phyloP scores from a whole-genome alignment of 1,140 invertebrate species.

The Ladona fulva region DNA sequence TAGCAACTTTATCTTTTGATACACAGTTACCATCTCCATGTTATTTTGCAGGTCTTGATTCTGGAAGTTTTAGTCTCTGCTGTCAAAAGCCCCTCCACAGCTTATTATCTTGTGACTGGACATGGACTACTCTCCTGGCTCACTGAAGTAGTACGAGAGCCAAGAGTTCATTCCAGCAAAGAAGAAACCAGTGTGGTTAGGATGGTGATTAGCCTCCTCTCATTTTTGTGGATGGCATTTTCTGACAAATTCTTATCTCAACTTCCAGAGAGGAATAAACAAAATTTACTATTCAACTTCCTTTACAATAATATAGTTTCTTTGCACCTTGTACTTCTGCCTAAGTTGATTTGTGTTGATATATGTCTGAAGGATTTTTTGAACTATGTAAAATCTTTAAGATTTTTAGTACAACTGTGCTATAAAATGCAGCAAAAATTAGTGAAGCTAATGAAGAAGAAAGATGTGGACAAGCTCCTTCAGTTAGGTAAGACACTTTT shows the following conservation, averaged over 20 bases:
- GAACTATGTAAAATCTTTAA: constrained; percentile 19
- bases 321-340: neutral
- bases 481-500: constrained; percentile 23
- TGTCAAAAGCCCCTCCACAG: constrained; percentile 47
- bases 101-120: constrained; percentile 48
- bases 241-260: neutral
- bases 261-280: neutral
- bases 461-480: constrained; percentile 26
- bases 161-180: neutral
- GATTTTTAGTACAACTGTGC: constrained; percentile 22
- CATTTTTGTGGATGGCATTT: neutral
- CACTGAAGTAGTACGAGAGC: constrained; percentile 11
- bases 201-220: neutral
- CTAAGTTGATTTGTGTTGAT: neutral
- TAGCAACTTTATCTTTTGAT: no score
- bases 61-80: constrained; percentile 48
- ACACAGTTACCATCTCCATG: no score
- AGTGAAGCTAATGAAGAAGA: constrained; percentile 23
- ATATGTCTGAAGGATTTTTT: constrained; percentile 19
- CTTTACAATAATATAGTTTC: no score
- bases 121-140: constrained; percentile 55
- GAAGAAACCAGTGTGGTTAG: neutral
- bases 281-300: no score
- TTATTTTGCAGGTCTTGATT: constrained; percentile 40
- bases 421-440: constrained; percentile 23